Conservation (phyloP, 2,888 invertebrate species). For the Drosophila diplacantha region DNA sequence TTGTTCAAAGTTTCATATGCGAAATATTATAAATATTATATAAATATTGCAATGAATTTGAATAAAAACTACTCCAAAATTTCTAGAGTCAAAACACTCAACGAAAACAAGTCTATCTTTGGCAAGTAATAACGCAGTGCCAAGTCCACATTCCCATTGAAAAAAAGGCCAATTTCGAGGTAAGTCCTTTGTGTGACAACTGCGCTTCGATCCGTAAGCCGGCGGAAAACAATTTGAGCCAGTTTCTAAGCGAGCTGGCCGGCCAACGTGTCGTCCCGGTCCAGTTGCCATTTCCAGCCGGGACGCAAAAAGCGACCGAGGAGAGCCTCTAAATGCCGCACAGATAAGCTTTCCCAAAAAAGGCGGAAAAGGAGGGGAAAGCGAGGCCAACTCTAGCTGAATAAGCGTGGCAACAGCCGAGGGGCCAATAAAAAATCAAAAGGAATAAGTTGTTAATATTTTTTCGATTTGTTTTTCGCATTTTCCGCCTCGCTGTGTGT, state of each 20-base stretch:
- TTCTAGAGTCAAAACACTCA: background rate
- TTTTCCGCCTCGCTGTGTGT: constrained; percentile 22
- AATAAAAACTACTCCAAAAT: no score
- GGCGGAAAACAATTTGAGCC: constrained; percentile 7
- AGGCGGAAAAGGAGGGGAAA: background rate
- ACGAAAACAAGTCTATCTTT: background rate
- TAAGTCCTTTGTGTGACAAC: background rate
- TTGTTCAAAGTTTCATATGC: no score
- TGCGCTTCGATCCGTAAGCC: constrained; percentile 4
- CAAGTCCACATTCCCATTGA: no score
- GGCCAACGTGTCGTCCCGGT: constrained; percentile 14
- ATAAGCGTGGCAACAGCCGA: constrained; percentile 32
- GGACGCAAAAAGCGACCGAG: background rate
- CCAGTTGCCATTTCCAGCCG: constrained; percentile 20
- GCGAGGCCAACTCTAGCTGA: constrained; percentile 17
- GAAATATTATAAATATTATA: no score
- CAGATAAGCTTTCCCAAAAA: constrained; percentile 17
- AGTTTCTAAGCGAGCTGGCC: constrained; percentile 22
- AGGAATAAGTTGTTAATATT: constrained; percentile 65
- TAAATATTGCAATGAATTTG: no score
- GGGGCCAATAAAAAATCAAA: constrained; percentile 64
- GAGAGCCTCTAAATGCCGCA: constrained; percentile 29
- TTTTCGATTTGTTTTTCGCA: constrained; percentile 58
- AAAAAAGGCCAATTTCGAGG: background rate
- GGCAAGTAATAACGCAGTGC: background rate